Evolutionary conservation across 2,888 invertebrate genomes (phyloP).

Genomic region (Crocallis elinguaria): DNA sequence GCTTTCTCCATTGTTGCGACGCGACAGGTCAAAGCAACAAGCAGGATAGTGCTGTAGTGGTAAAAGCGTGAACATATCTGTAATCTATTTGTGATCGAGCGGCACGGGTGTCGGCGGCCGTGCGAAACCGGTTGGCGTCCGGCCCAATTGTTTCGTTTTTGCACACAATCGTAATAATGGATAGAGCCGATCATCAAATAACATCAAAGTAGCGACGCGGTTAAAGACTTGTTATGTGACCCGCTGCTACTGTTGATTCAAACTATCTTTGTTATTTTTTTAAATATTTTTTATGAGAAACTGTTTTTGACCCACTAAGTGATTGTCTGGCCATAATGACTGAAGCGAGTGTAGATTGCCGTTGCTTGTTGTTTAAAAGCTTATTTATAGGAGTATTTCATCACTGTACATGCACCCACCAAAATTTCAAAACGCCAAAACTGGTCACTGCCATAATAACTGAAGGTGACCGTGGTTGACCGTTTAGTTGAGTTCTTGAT

Average conservation of each 20-base stretch:
- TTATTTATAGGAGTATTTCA: too few relatives aligned
- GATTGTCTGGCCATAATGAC: too few relatives aligned
- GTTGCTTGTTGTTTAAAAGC: too few relatives aligned
- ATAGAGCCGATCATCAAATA: constrained; percentile 38
- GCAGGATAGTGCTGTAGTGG: constrained; percentile 21
- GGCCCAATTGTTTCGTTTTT: constrained; percentile 57
- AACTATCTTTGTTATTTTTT: too few relatives aligned
- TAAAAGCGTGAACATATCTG: constrained; percentile 55
- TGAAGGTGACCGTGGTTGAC: too few relatives aligned
- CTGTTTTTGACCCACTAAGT: too few relatives aligned
- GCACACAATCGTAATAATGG: constrained; percentile 43
- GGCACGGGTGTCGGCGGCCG: constrained; percentile 39
- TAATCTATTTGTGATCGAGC: constrained; percentile 55
- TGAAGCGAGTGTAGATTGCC: too few relatives aligned
- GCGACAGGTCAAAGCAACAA: constrained; percentile 25
- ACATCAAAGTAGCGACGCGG: constrained; percentile 37
- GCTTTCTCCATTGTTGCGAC: constrained; percentile 21
- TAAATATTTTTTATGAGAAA: background rate
- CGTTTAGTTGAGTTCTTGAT: too few relatives aligned
- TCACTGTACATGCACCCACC: too few relatives aligned
- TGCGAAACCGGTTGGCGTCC: constrained; percentile 56
- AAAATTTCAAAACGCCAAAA: too few relatives aligned
- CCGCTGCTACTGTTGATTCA: constrained; percentile 25
- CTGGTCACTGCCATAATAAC: too few relatives aligned
- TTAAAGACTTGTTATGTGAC: constrained; percentile 35